Base-by-base conservation (phyloP, 1,140 invertebrate species). In the Drosophila gunungcola region DNA sequence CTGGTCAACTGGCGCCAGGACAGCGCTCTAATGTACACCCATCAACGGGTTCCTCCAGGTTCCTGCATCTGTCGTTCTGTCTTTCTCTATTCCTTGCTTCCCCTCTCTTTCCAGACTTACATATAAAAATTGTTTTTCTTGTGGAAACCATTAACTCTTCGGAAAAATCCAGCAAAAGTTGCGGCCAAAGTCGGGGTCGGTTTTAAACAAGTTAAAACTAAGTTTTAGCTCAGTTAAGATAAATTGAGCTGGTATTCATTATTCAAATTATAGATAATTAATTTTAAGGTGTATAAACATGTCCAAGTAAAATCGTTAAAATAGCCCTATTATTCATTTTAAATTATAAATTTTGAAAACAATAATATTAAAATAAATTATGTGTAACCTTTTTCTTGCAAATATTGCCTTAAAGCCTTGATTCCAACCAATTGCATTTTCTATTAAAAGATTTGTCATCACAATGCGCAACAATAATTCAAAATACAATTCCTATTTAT, bases 1-100 rank as follows among this genome's bases (percentile, higher is more conserved):
- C 67, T 70, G 64, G 67, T 70, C 67, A 70, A 69, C 67, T 70
- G 67, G 67, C 67, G 67, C 67, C 67, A 70, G 64, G 51, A 65
- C 29, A 70, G 42, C 49, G 67, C 64, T 70, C 67, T 70, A 70
- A 70, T 70, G 67, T 34, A 69, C 51, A 70, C 49, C 51, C 67
- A 34, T 70, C 67, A 56, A 56, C 67, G 67, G 67, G 51, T 67
- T 67, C 62, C 32, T 21, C 21, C 41, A 49, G 64, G 51, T 46
- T 70, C 49, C 61, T 32, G 34, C 45, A 41, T 64, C 45, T 64
- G 12, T 25, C 16, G 12, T 46, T 21, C 46, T 38, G 38, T 29
- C 12, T 21, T 34, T 51, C 11, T 34, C 27, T 42, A 13, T 32
- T 27, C 7, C 13, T 10, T 9, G 42, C 11, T n/a, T 2, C 3